Evolutionary conservation across 2,113 vertebrate genomes (phyloP).

Genomic region (Bolborhynchus lineola): DNA sequence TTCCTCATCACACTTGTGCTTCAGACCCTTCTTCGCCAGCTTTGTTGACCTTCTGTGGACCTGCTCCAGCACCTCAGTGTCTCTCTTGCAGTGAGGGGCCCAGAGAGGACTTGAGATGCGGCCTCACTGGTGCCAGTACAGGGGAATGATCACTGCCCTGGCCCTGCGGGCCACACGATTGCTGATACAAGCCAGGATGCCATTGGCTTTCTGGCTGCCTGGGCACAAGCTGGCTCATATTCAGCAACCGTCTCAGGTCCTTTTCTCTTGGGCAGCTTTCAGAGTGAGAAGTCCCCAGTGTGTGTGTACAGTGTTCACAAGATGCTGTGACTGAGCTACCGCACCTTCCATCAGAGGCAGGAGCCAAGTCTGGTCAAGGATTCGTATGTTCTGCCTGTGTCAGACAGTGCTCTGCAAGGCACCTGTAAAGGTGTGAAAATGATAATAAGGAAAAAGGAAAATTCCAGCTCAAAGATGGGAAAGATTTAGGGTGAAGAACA

Average conservation of each 20-base stretch:
- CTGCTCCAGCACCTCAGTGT: background rate
- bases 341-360: background rate
- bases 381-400: background rate
- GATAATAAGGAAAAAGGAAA: background rate
- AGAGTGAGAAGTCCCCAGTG: accelerated
- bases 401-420: background rate
- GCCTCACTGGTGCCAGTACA: background rate
- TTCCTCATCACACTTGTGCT: background rate
- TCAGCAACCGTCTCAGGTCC: background rate
- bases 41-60: background rate
- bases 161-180: background rate
- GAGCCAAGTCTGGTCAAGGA: background rate
- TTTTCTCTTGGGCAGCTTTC: background rate
- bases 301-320: background rate
- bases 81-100: background rate
- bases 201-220: background rate
- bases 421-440: background rate
- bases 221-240: background rate
- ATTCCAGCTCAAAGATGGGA: background rate
- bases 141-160: background rate
- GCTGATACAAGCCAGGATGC: background rate
- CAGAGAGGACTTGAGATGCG: background rate
- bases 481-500: background rate
- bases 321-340: background rate
- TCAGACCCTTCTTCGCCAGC: background rate